Evolutionary conservation across 2,797 vertebrate species (phyloP).

Genomic region (Botia kubotai): DNA sequence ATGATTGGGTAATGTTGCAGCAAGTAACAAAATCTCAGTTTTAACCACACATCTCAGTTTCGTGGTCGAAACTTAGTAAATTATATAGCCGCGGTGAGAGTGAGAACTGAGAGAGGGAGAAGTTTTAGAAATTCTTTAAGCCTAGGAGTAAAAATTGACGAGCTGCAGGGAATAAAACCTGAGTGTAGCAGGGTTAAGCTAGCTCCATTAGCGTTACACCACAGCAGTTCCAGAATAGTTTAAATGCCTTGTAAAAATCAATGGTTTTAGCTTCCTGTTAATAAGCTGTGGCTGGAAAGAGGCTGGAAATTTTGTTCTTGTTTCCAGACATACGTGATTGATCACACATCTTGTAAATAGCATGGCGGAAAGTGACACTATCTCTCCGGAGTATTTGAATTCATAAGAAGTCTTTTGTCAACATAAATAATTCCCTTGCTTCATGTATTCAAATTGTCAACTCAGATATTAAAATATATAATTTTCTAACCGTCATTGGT

Average conservation of each 20-base stretch:
- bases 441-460: neutral
- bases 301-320: constrained; percentile 20
- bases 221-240: constrained; percentile 7
- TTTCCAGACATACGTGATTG: constrained; percentile 2
- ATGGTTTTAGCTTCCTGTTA: constrained; percentile 36
- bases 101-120: neutral
- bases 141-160: neutral
- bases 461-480: neutral
- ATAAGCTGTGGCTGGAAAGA: constrained; percentile 26
- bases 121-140: neutral
- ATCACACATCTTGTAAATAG: constrained; percentile 12
- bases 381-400: constrained; percentile 32
- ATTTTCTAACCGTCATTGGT: neutral
- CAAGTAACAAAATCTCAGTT: neutral
- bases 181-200: constrained; percentile 2
- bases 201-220: constrained; percentile 11
- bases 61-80: neutral
- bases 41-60: constrained; percentile 6
- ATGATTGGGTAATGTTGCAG: neutral
- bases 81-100: neutral
- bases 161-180: constrained; percentile 14
- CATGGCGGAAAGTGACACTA: neutral
- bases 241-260: constrained; percentile 23
- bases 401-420: constrained; percentile 38
- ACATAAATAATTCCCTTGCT: constrained; percentile 18